Base-by-base conservation (phyloP, 1,140 invertebrate species). In the Pachyrhynchus sulphureomaculatus region DNA sequence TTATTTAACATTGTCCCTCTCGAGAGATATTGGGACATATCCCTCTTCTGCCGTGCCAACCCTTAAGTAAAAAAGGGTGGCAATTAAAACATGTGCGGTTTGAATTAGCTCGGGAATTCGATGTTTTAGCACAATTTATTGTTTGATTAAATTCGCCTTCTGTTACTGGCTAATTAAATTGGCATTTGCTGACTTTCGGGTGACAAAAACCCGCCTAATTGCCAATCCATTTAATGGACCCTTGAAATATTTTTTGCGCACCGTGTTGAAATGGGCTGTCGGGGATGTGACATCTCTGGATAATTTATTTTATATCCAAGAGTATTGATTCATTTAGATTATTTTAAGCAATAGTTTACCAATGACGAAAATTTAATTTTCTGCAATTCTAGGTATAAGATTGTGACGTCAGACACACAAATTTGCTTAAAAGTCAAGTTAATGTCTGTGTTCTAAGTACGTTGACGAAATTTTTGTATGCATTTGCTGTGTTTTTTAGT, bases 71-170 rank as follows among this genome's bases (percentile, higher is more conserved):
- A 60, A 60, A 60, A 39, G 57, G 47, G 34, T 15, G 32, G 21
- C 32, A 51, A 52, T 52, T 60, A 60, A 60, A 60, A 60, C 36
- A 51, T 60, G 57, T 60, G 57, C 47, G 57, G 57, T 60, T 44
- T 29, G 47, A 58, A 34, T 58, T 48, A 48, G 55, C 33, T 33
- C 41, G 44, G 57, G 37, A 51, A 51, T 60, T 60, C 45, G 57
- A 51, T 52, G 37, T 51, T 51, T 60, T 60, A 42, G 36, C 47
- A 21, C 47, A 60, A 60, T 60, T 60, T 60, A 60, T 60, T 60
- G 55, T 64, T 59, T 65, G 57, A 65, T 65, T 65, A 65, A 65
- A 65, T 61, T 48, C 47, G 52, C 57, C 57, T 60, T 61, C 63
- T 65, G 63, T 65, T 65, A 13, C 56, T 23, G 39, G 41, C 48